A percentile compares a stretch with the other conserved stretches of the same genome.
These are phyloP conservation scores for Glareola pratincola DNA, from an alignment of 2,113 vertebrate species.

Conservation along the genomic window DNA sequence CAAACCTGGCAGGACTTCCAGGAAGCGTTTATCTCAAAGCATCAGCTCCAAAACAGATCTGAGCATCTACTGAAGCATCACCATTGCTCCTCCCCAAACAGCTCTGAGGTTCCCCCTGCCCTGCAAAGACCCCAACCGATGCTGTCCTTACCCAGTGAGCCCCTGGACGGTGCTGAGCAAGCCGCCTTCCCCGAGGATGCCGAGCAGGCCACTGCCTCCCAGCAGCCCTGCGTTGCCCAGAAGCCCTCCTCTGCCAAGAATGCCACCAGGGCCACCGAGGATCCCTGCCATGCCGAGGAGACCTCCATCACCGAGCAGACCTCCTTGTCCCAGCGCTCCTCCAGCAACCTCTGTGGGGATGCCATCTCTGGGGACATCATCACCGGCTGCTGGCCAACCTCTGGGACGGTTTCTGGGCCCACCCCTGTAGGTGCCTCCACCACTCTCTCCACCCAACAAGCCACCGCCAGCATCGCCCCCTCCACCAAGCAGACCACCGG, in stretches of 20 bases:
- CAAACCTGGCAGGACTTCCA: background rate
- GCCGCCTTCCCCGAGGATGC: slow-evolving; percentile 64
- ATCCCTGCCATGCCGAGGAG: slow-evolving; percentile 8
- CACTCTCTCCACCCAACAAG: background rate
- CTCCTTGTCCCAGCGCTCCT: background rate
- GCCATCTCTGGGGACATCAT: background rate
- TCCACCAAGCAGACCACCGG: background rate
- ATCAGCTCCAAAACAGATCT: background rate
- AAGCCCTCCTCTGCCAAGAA: slow-evolving; percentile 58
- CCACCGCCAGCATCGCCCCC: background rate
- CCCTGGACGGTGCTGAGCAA: slow-evolving; percentile 67
- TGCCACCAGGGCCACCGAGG: slow-evolving; percentile 27
- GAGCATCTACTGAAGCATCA: background rate
- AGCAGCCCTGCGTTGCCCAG: slow-evolving; percentile 63
- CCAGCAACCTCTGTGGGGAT: background rate
- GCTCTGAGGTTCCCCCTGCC: too few species aligned
- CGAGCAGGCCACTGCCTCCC: slow-evolving; percentile 56
- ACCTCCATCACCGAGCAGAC: slow-evolving; percentile 36
- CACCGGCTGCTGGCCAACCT: background rate
- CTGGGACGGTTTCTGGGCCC: background rate
- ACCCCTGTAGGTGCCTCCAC: accelerated
- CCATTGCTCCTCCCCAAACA: accelerated
- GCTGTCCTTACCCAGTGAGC: slow-evolving; percentile 63
- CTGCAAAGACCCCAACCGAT: accelerated
- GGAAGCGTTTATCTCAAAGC: background rate